A percentile compares a stretch with the other conserved stretches of the same genome.
Conservation (phyloP, 2,888 invertebrate species). For the Clepsis dumicolana region DNA sequence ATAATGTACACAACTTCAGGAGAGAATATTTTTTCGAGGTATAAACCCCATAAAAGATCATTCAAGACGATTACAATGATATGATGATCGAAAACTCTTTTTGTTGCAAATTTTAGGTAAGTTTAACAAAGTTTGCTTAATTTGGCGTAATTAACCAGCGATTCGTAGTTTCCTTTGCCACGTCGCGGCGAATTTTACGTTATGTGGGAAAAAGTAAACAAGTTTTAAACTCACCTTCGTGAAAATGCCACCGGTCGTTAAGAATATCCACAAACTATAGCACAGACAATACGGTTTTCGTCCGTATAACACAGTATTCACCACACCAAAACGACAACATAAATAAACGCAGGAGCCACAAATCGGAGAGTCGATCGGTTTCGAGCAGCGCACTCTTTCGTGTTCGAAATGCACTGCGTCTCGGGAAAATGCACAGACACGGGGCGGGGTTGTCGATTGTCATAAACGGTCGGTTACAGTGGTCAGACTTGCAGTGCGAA, state of each 20-base stretch:
- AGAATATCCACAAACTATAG: slow-evolving; percentile 82
- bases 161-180: slow-evolving; percentile 70
- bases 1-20: slow-evolving; percentile 47
- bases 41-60: slow-evolving; percentile 13
- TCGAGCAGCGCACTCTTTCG: slow-evolving; percentile 71
- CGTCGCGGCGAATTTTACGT: slow-evolving; percentile 71
- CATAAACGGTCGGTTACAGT: slow-evolving; percentile 81
- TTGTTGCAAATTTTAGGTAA: slow-evolving; percentile 15
- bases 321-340: slow-evolving; percentile 86
- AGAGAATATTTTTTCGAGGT: slow-evolving; percentile 3
- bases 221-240: slow-evolving; percentile 76
- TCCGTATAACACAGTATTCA: slow-evolving; percentile 85
- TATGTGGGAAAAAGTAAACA: slow-evolving; percentile 53
- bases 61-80: slow-evolving; percentile 1
- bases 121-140: slow-evolving; percentile 52
- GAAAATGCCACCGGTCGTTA: slow-evolving; percentile 73
- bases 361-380: slow-evolving; percentile 65
- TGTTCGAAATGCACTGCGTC: slow-evolving; percentile 79
- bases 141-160: slow-evolving; percentile 69
- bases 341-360: slow-evolving; percentile 80
- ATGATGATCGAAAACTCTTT: not conserved
- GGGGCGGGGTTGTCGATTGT: slow-evolving; percentile 85
- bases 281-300: slow-evolving; percentile 85
- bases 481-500: slow-evolving; percentile 76
- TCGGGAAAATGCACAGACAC: slow-evolving; percentile 82